A percentile compares a stretch with the other conserved stretches of the same genome.
phyloP scores from a whole-genome alignment of 2,888 invertebrate species.

The Lobophora halterata region DNA sequence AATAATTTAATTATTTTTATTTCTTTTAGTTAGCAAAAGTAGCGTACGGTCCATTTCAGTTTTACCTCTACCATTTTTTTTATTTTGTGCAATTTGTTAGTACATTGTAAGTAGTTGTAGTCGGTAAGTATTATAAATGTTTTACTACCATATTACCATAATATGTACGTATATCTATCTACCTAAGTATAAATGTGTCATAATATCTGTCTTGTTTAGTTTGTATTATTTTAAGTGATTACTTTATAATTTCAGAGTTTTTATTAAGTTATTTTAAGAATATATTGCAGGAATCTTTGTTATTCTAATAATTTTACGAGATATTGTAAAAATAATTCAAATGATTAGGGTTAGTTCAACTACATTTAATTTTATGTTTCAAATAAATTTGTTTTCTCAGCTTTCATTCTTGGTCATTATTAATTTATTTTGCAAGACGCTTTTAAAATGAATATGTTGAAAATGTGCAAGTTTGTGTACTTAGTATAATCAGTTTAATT shows the following conservation, averaged over 20 bases:
- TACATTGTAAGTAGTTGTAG: background rate
- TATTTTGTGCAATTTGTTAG: constrained; percentile 8
- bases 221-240: constrained; percentile 10
- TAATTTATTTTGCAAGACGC: no score
- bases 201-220: background rate
- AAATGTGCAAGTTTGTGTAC: background rate
- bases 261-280: constrained; percentile 11
- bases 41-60: constrained; percentile 3
- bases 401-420: no score
- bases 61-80: constrained; percentile 14
- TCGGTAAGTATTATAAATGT: background rate
- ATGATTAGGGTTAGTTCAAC: no score
- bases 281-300: background rate
- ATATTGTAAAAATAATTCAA: background rate
- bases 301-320: background rate
- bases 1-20: no score
- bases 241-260: constrained; percentile 12
- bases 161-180: constrained; percentile 8
- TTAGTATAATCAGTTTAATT: constrained; percentile 10
- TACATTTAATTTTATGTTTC: no score
- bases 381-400: no score
- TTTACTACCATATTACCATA: background rate
- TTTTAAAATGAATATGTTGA: no score
- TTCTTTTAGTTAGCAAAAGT: no score
- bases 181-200: constrained; percentile 17